Base-by-base conservation (phyloP, 92 coral and sea anemone species). In the Plumapathes pennacea region DNA sequence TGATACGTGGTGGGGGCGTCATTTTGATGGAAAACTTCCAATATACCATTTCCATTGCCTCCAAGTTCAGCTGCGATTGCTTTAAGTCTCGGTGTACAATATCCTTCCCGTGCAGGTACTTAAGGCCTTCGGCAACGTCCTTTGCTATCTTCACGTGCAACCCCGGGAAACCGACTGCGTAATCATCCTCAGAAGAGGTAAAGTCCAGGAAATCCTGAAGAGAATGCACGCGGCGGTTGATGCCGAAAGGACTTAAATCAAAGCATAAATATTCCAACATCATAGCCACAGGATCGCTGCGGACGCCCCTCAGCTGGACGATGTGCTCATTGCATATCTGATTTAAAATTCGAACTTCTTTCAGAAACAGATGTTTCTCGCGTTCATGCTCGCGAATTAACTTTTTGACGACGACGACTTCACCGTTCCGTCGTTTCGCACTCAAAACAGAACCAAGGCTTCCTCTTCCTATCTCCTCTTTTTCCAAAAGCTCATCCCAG, bases 21-120 rank as follows among this genome's bases (percentile, higher is more conserved):
- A 20, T n/a, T 46, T 2, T 45, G 34, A 32, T 39, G 55, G 70
- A 68, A 76, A 15, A 83, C 74, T 56, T 76, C 76, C 5, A 83
- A 43, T 8, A 76, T 1, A 13, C 79, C 89, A 1, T 38, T 22
- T 7, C 71, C 78, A 21, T 68, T 44, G 20, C 84, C 72, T 24
- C 85, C 85, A 23, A 78, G 62, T 25, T 78, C 79, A 32, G 51
- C 18, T 4, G 48, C 0, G 2, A 70, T 54, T 8, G 85, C 32
- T 65, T 65, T n/a, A 51, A 37, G 25, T 65, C 72, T 3, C 72
- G 60, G 17, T 65, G 74, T 14, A 37, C 76, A 45, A 56, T 69
- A 66, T 67, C 54, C 10, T 41, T 34, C 10, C 43, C 34, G 46
- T 50, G 74, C 38, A 53, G 74, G 30, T 43, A 69, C 24, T 37